Percentiles rank a stretch among this genome's conserved stretches.
Evolutionary conservation across 2,797 vertebrate species (phyloP).

Genomic region (Neosilurus mollespiculum): DNA sequence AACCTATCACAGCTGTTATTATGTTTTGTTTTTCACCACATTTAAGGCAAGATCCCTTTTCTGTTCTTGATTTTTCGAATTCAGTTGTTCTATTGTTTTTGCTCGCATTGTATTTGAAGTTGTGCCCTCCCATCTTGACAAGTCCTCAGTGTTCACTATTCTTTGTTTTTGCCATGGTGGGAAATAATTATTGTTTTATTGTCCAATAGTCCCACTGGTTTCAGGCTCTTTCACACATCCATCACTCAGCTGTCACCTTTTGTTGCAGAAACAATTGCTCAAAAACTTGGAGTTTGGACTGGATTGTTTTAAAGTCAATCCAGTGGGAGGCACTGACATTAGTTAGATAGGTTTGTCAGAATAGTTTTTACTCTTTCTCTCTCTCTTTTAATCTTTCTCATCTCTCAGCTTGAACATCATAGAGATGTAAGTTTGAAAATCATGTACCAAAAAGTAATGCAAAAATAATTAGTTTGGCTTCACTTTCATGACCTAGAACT

Average conservation of each 20-base stretch:
- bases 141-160: constrained; percentile 39
- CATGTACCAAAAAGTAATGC: constrained; percentile 11
- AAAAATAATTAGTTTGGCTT: constrained; percentile 42
- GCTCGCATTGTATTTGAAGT: constrained; percentile 43
- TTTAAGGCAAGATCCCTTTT: constrained; percentile 29
- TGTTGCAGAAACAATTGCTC: constrained; percentile 37
- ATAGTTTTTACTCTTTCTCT: constrained; percentile 42
- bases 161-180: constrained; percentile 44
- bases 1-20: constrained; percentile 63
- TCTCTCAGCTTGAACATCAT: constrained; percentile 31
- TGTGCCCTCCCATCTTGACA: constrained; percentile 48
- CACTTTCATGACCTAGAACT: constrained; percentile 31
- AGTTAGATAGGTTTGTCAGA: constrained; percentile 56
- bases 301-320: constrained; percentile 47
- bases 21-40: constrained; percentile 42
- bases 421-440: constrained; percentile 12
- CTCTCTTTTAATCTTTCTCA: constrained; percentile 16
- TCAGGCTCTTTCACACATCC: constrained; percentile 32
- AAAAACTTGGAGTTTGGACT: constrained; percentile 28
- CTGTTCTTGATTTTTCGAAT: constrained; percentile 48
- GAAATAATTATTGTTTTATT: constrained; percentile 48
- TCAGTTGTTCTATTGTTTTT: constrained; percentile 49
- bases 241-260: constrained; percentile 38
- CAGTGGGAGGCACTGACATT: constrained; percentile 55
- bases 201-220: constrained; percentile 60